Percentiles rank a stretch among this genome's conserved stretches.
Evolutionary conservation across 2,888 invertebrate species (phyloP).

Genomic region (Xestia rhomboidea): DNA sequence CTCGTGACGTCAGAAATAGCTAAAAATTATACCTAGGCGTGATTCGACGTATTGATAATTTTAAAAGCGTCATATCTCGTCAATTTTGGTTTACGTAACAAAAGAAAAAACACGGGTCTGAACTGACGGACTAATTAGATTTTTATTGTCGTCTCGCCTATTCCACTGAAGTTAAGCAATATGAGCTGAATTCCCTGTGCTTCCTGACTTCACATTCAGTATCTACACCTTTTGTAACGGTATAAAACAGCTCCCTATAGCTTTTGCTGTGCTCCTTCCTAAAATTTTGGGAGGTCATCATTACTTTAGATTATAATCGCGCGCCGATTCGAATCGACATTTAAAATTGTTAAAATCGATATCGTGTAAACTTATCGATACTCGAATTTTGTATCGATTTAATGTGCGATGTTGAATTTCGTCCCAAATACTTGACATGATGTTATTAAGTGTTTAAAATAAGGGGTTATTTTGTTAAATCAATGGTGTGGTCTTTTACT

Average conservation of each 20-base stretch:
- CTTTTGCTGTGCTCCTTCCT: constrained; percentile 37
- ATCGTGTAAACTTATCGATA: constrained; percentile 55
- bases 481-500: constrained; percentile 31
- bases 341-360: constrained; percentile 72
- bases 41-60: too few species aligned
- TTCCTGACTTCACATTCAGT: not conserved
- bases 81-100: too few species aligned
- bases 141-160: too few species aligned
- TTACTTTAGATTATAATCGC: constrained; percentile 76
- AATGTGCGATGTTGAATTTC: constrained; percentile 58
- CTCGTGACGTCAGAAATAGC: too few species aligned
- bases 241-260: not conserved
- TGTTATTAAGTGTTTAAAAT: constrained; percentile 54
- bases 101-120: too few species aligned
- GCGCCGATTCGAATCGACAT: constrained; percentile 74
- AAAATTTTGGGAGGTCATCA: constrained; percentile 73
- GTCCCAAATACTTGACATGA: constrained; percentile 46
- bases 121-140: too few species aligned
- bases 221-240: not conserved
- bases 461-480: constrained; percentile 46
- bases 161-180: too few species aligned
- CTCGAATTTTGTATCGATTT: constrained; percentile 55
- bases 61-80: too few species aligned
- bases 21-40: too few species aligned
- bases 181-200: not conserved